Percentiles rank a stretch among this genome's conserved stretches.
Evolutionary conservation across 2,113 vertebrate genomes (phyloP).

Genomic region (Camelus bactrianus): DNA sequence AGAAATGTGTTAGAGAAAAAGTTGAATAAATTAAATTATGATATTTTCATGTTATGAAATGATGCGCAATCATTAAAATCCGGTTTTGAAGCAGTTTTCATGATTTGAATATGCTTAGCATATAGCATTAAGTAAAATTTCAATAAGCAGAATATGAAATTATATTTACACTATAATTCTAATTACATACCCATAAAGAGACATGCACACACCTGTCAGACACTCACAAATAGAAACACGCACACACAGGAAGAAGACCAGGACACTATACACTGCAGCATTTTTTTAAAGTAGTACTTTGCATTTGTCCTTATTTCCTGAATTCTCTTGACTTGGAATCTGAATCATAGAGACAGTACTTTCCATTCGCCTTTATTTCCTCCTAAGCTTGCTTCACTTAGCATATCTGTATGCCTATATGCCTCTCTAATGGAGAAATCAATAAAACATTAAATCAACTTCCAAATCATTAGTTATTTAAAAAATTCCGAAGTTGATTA

Average conservation of each 20-base stretch:
- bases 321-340: background rate
- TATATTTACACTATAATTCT: background rate
- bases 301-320: background rate
- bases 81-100: conserved; percentile 59
- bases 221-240: background rate
- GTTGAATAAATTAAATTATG: conserved; percentile 17
- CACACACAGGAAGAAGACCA: background rate
- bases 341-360: background rate
- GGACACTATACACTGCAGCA: background rate
- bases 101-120: conserved; percentile 1
- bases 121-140: conserved; percentile 6
- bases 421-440: background rate
- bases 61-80: conserved; percentile 43
- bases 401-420: background rate
- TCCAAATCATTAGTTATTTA: background rate
- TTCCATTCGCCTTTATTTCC: background rate
- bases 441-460: conserved; percentile 26
- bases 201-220: background rate
- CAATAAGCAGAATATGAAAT: conserved; percentile 35
- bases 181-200: background rate
- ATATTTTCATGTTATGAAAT: conserved; percentile 33
- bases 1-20: conserved; percentile 24
- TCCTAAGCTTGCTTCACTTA: background rate
- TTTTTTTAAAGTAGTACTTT: background rate
- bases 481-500: background rate